Evolutionary conservation across 2,113 vertebrate genomes (phyloP).

Genomic region (Perca schrenkii): DNA sequence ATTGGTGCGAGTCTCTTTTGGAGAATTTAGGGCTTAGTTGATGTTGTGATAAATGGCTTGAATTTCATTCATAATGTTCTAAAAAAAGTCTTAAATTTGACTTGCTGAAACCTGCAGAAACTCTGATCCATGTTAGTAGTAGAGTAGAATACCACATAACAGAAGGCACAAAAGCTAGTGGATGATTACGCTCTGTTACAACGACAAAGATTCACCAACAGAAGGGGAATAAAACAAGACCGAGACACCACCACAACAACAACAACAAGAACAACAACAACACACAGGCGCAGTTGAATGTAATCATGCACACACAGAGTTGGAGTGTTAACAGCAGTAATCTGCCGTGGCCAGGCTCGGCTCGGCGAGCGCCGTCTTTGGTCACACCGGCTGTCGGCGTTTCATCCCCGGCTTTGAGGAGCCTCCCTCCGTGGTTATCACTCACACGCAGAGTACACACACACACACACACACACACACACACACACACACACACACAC

Average conservation of each 20-base stretch:
- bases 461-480: conserved; percentile 37
- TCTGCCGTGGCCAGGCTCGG: conserved; percentile 54
- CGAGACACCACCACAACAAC: neutral
- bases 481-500: conserved; percentile 29
- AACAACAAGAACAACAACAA: no score
- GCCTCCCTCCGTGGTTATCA: conserved; percentile 52
- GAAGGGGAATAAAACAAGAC: neutral
- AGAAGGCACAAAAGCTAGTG: neutral
- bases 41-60: no score
- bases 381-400: conserved; percentile 61
- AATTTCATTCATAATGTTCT: no score
- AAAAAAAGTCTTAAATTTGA: no score
- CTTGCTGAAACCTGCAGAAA: no score
- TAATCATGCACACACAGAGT: conserved; percentile 31
- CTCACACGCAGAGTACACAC: conserved; percentile 31
- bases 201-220: neutral
- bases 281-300: neutral
- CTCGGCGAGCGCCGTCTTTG: conserved; percentile 61
- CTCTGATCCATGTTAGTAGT: no score
- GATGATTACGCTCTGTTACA: neutral
- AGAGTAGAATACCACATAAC: neutral
- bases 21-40: no score
- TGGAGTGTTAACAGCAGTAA: conserved; percentile 57
- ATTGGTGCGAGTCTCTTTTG: no score
- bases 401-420: conserved; percentile 70